A percentile compares a stretch with the other conserved stretches of the same genome.
Evolutionary conservation across 2,888 invertebrate species (phyloP).

Genomic region (Luperina testacea): DNA sequence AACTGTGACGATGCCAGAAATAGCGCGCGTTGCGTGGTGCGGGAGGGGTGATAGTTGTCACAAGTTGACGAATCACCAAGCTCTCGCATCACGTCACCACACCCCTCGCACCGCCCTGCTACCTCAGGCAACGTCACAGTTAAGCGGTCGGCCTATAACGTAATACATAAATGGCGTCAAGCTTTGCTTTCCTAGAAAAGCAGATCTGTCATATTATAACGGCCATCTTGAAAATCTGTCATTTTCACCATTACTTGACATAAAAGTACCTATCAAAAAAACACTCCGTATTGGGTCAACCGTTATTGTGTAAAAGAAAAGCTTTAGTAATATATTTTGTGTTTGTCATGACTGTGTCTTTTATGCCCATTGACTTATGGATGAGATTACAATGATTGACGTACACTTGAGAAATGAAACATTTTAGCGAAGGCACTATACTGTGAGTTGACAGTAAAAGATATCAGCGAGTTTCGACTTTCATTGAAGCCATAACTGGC

Average conservation of each 20-base stretch:
- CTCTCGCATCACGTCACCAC: no score
- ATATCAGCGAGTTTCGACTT: slow-evolving; percentile 14
- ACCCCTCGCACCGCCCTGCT: no score
- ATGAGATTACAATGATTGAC: not conserved
- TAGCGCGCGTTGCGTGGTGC: no score
- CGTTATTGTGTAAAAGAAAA: not conserved
- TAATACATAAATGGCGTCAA: not conserved
- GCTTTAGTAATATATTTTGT: not conserved
- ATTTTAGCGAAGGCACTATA: not conserved
- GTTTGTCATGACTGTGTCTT: not conserved
- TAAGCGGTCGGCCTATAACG: no score
- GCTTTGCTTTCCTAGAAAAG: not conserved
- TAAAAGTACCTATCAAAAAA: not conserved
- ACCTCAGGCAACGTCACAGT: no score
- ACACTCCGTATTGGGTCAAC: not conserved
- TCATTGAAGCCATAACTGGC: slow-evolving; percentile 15
- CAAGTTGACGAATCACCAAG: no score
- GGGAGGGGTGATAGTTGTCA: no score
- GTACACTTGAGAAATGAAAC: not conserved
- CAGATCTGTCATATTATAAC: not conserved
- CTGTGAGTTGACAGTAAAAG: slow-evolving; percentile 10
- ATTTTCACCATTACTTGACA: not conserved
- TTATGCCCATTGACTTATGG: not conserved
- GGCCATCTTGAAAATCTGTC: not conserved
- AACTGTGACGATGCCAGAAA: no score